Conservation (phyloP, 2,797 vertebrate genomes). For the Schizopygopsis malacanthus region DNA sequence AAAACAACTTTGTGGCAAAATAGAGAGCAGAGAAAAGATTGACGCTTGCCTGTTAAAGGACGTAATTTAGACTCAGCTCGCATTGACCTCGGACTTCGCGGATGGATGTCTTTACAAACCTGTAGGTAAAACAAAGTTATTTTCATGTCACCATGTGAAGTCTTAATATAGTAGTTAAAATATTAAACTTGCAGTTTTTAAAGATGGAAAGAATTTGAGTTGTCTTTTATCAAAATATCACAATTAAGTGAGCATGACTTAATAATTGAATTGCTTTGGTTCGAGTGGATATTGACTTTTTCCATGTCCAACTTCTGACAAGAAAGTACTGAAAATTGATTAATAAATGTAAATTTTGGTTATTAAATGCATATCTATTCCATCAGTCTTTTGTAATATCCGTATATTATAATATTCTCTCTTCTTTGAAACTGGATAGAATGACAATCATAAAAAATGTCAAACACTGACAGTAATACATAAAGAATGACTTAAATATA, state of each 20-base stretch:
- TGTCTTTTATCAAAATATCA: neutral
- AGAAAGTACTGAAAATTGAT: neutral
- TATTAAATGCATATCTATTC: too few species aligned
- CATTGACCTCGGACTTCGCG: neutral
- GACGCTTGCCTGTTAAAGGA: slow-evolving; percentile 64
- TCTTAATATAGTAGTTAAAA: neutral
- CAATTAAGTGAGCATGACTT: neutral
- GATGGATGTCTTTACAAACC: slow-evolving; percentile 6
- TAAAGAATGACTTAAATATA: too few species aligned
- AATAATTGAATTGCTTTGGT: neutral
- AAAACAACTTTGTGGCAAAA: neutral
- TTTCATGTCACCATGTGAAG: neutral
- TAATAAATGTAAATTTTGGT: neutral
- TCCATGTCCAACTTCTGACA: neutral
- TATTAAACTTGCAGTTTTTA: neutral
- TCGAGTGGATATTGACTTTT: neutral
- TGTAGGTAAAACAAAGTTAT: slow-evolving; percentile 7
- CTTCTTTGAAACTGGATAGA: too few species aligned
- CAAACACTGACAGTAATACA: too few species aligned
- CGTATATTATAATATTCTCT: too few species aligned
- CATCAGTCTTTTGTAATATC: too few species aligned
- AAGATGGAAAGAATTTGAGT: neutral
- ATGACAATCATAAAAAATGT: neutral
- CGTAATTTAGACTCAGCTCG: slow-evolving; percentile 15
- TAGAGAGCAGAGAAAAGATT: neutral